Conservation (phyloP, 2,797 vertebrate genomes). For the Sciaenops ocellatus region DNA sequence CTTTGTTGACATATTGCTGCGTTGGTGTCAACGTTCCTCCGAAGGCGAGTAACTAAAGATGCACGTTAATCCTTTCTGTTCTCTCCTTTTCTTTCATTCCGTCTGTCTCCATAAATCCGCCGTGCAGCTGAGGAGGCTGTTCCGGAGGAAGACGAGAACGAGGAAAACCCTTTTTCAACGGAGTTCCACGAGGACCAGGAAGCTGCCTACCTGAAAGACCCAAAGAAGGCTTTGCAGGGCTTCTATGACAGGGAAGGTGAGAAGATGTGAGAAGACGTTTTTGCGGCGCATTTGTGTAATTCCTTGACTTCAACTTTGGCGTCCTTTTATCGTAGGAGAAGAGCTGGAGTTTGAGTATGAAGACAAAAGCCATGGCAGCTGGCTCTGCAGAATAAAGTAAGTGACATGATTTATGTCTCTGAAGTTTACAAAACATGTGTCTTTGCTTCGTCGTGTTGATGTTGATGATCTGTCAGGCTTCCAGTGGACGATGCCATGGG, state of each 20-base stretch:
- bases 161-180: constrained; percentile 97
- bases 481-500: constrained; percentile 95
- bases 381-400: constrained; percentile 98
- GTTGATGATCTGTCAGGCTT: constrained; percentile 80
- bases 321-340: constrained; percentile 86
- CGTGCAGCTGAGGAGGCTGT: constrained; percentile 89
- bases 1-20: background rate
- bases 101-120: constrained; percentile 3
- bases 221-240: constrained; percentile 96
- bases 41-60: background rate
- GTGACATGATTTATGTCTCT: constrained; percentile 7
- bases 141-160: constrained; percentile 92
- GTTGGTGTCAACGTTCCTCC: background rate
- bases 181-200: constrained; percentile 97
- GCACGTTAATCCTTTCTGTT: constrained; percentile 2
- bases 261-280: background rate
- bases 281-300: too few species aligned
- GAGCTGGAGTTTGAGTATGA: constrained; percentile 98
- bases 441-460: background rate
- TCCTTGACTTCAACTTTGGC: background rate
- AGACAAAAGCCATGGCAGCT: constrained; percentile 92
- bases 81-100: background rate
- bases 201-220: constrained; percentile 96
- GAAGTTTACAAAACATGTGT: too few species aligned
- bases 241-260: constrained; percentile 98